These are phyloP conservation scores for Aphodius granarius DNA, from an alignment of 2,888 invertebrate genomes.

Conservation along the genomic window DNA sequence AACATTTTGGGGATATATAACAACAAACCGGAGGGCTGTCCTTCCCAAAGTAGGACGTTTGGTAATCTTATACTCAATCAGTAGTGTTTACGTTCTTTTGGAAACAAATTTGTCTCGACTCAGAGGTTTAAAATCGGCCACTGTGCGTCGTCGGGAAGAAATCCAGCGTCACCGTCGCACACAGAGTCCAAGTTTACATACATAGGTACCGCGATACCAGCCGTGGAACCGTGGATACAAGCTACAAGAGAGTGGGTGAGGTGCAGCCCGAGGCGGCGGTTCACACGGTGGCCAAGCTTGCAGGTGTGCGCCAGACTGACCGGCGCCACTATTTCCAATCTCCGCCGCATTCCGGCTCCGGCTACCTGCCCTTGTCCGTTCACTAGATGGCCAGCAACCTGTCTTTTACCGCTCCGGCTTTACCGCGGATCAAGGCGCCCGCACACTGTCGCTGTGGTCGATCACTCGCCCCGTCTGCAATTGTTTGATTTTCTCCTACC, in stretches of 20 bases:
- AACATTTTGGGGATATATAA: no score
- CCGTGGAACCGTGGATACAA: background rate
- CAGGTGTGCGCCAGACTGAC: constrained; percentile 53
- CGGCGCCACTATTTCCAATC: constrained; percentile 46
- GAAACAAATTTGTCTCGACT: no score
- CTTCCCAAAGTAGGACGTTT: no score
- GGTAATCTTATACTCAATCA: no score
- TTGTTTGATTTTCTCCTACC: background rate
- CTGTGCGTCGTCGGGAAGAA: background rate
- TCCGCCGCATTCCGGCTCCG: constrained; percentile 39
- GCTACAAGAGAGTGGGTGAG: constrained; percentile 38
- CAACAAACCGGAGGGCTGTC: no score
- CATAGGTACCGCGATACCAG: background rate
- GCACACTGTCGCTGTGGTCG: background rate
- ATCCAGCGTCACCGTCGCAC: background rate
- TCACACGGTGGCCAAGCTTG: constrained; percentile 49
- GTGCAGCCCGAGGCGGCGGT: constrained; percentile 37
- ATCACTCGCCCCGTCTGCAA: background rate
- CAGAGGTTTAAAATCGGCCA: no score
- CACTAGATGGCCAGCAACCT: constrained; percentile 27
- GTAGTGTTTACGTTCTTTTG: no score
- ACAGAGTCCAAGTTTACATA: background rate
- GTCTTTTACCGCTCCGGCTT: constrained; percentile 22
- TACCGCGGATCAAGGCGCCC: constrained; percentile 6
- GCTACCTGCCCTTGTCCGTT: constrained; percentile 37